Base-by-base conservation (phyloP, 2,113 vertebrate species). In the Aptenodytes forsteri region DNA sequence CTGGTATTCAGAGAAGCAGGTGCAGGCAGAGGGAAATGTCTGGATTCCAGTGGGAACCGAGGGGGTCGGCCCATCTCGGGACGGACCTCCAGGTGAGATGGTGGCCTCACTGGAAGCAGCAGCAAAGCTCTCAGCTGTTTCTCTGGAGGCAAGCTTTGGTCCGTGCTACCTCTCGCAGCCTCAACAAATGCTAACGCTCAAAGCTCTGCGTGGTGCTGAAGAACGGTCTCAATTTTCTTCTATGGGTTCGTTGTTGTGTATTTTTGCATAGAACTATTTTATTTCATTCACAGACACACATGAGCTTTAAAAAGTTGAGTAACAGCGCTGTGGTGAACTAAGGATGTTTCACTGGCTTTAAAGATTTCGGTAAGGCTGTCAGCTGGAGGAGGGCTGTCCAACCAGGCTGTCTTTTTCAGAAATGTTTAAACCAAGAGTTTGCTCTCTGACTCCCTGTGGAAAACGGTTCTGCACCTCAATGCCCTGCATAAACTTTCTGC, bases 51-150 rank as follows among this genome's bases (percentile, higher is more conserved):
- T 1, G 3, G 77, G 52, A 89, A 11, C 15, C 0, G 1, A 40
- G 19, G 13, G 11, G 9, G 10, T 2, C 1, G 1, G 27, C 11
- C 42, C 25, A 21, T 59, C 56, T 62, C 0, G 3, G 34, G 25
- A 49, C 3, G 13, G 62, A 72, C 21, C 42, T 55, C n/a, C 11
- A 22, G 58, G 29, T 29, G 67, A 49, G 30, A 46, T 6, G 44
- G 42, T 55, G 27, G 36, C 30, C 44, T 40, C 7, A 1, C 4
- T 34, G 49, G 78, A 32, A 69, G 58, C 44, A 50, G 58, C 44
- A 92, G 29, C n/a, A 77, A 87, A 90, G 59, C 13, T 52, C 44
- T n/a, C 0, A 0, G 19, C 22, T 61, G 25, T 82, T 58, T 80
- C 77, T 44, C 62, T 20, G 9, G 42, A 26, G 16, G 7, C 34